A percentile compares a stretch with the other conserved stretches of the same genome.
These are phyloP conservation scores for Lycia hirtaria DNA, from an alignment of 2,888 invertebrate genomes.

Conservation along the genomic window DNA sequence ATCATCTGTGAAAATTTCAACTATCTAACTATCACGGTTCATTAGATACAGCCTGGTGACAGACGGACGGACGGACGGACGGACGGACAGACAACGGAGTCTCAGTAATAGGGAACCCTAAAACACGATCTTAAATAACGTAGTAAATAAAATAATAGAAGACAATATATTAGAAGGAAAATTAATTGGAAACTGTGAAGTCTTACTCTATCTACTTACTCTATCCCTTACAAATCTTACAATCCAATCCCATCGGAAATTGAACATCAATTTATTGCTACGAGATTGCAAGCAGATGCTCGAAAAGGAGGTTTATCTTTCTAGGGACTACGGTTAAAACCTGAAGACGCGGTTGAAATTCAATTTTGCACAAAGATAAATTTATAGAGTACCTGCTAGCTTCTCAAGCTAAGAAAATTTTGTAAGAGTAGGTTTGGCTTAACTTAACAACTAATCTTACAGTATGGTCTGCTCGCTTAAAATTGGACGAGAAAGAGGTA, in stretches of 20 bases:
- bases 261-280: slow-evolving; percentile 23
- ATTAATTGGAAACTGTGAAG: neutral
- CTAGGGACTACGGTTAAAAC: neutral
- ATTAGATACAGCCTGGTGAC: too few relatives aligned
- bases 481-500: too few relatives aligned
- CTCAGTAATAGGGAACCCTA: too few relatives aligned
- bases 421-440: neutral
- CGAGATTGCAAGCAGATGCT: slow-evolving; percentile 17
- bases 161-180: neutral
- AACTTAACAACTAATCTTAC: slow-evolving; percentile 1
- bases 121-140: too few relatives aligned
- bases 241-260: slow-evolving; percentile 22
- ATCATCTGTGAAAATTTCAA: too few relatives aligned
- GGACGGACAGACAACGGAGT: too few relatives aligned
- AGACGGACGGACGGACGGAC: too few relatives aligned
- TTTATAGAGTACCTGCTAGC: neutral
- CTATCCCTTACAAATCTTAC: slow-evolving; percentile 4
- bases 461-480: too few relatives aligned
- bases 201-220: neutral
- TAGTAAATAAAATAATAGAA: too few relatives aligned
- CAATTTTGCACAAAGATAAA: slow-evolving; percentile 1
- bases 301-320: slow-evolving; percentile 18
- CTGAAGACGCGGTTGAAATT: slow-evolving; percentile 2
- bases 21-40: too few relatives aligned
- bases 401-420: neutral